Evolutionary conservation across 2,888 invertebrate genomes (phyloP), one percentile per base, ranked within the genome.

Genomic region (Chrysomela aeneicollis): DNA sequence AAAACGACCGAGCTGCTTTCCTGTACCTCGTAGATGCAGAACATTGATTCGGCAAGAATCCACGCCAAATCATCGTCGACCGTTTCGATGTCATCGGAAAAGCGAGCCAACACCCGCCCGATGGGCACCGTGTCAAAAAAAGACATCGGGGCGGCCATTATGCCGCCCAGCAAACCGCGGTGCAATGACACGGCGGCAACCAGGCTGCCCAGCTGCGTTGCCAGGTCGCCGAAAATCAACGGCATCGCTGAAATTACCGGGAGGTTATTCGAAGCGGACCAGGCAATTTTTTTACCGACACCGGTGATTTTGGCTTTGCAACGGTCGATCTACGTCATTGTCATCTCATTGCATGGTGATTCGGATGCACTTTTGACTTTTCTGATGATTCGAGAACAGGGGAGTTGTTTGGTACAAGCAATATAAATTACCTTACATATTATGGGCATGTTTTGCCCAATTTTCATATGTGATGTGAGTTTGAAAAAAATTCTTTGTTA

Each of bases 71-170:
- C 86, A 76, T 86, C 86, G 83, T 92, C 92, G 86, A 91, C 81
- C 15, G 59, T 54, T 81, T 92, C 90, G 74, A 91, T 84, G 83
- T 92, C 92, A 87, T 90, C 89, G 81, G 90, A 88, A 84, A 91
- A 91, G 81, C 91, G 87, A 84, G 89, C 85, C 64, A 93, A 84
- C 74, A 93, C 88, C 73, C 93, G 86, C 80, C 93, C 93, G 71
- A 88, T 75, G 50, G 93, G 93, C 61, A 92, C 93, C 74, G 88
- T 89, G 82, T 93, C 93, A 84, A 91, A 93, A 85, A 92, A 88
- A 78, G 88, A 86, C 84, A 92, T 87, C 61, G 92, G 92, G 77
- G 88, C 86, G 77, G 86, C 86, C 72, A 92, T 79, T 71, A 91
- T 86, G 77, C 86, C 87, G 62, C 78, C 75, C 77, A 93, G 83